Evolutionary conservation across 1,140 invertebrate species (phyloP), one percentile per base, ranked within the genome.

Genomic region (Papilio aristodemus): DNA sequence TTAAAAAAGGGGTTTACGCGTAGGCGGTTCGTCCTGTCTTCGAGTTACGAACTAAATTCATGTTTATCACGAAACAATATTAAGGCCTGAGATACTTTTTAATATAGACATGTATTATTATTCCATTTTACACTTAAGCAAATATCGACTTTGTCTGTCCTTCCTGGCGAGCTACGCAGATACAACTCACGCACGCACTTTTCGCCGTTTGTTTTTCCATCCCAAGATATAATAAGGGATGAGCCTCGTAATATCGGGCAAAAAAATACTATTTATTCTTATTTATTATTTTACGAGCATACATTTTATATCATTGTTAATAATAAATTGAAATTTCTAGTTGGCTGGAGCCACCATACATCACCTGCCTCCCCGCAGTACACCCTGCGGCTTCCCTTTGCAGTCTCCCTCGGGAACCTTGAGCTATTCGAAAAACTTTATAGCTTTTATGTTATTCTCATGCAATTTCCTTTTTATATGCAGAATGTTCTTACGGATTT

Each of bases 1-100:
- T 4, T 39, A 25, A 41, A 62, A 63, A 63, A n/a, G 38, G 22
- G 38, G 14, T n/a, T n/a, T 54, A 17, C 17, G 13, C 9, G 7
- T 64, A 27, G 62, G 62, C 62, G 62, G 38, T 22, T 38, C 39
- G 4, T 14, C 19, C 62, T 64, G 39, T 64, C 62, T 27, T 41
- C 62, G 62, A 13, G 39, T 22, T 8, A n/a, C 19, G 62, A 64
- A 64, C 43, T 25, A 63, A 41, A 64, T 64, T 64, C 43, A 64
- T 64, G 62, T 32, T 64, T 43, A 64, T 64, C 62, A n/a, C 1
- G 22, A 64, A 38, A 43, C 43, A 64, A 64, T 64, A 64, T 43
- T 54, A 54, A 54, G 22, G 11, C 9, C 11, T 54, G 46, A 54
- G 19, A 22, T 25, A 54, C 46, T 25, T 54, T 50, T 54, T 54